Conservation (phyloP, 2,113 vertebrate genomes). For the Trochalopteron elliotii region DNA sequence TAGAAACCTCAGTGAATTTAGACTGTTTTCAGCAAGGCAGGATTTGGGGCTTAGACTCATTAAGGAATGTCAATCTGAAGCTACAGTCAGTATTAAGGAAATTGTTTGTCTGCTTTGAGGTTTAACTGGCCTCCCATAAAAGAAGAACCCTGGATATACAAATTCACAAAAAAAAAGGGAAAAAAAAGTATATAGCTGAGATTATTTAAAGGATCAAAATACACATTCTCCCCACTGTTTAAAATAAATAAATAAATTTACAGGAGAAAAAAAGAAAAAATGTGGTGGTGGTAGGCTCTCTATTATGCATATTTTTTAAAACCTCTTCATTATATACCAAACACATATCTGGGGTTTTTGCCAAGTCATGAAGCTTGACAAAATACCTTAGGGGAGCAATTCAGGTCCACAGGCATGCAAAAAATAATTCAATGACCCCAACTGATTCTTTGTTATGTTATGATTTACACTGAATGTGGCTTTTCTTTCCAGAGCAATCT, state of each 20-base stretch:
- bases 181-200: neutral
- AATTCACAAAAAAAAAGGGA: neutral
- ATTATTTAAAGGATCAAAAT: neutral
- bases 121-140: neutral
- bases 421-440: neutral
- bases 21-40: constrained; percentile 21
- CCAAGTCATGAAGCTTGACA: neutral
- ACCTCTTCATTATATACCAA: neutral
- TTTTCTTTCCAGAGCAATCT: neutral
- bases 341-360: neutral
- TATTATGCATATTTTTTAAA: neutral
- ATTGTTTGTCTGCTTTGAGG: neutral
- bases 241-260: neutral
- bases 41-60: constrained; percentile 39
- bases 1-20: constrained; percentile 28
- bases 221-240: neutral
- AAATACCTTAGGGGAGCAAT: neutral
- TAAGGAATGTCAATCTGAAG: constrained; percentile 13
- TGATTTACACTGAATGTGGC: neutral
- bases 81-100: neutral
- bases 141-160: neutral
- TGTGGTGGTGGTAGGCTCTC: accelerated
- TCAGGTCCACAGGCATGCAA: neutral
- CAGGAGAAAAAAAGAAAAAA: neutral
- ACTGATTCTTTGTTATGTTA: neutral